Evolutionary conservation across 2,888 invertebrate genomes (phyloP), one percentile per base, ranked within the genome.

Genomic region (Hirtodrosophila histrioides): DNA sequence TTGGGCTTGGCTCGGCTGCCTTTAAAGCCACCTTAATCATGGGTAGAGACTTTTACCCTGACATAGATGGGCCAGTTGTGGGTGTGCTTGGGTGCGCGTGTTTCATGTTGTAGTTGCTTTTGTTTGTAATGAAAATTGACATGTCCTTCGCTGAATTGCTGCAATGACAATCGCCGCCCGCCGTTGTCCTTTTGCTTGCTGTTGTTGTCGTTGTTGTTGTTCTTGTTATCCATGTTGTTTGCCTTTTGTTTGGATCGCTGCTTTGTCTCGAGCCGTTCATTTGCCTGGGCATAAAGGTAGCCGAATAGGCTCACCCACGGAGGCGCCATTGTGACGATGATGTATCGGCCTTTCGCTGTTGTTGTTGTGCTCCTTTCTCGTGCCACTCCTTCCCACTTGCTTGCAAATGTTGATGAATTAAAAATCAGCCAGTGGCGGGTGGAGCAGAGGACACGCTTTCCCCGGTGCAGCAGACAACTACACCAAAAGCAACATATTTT

Each of bases 111-210:
- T 40, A n/a, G 40, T 44, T 41, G 76, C 65, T 72, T 77, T 80
- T 81, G 78, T 80, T 63, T 74, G 75, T 81, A 78, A 78, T 80
- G 78, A 77, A 78, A 80, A 78, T 80, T 78, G 81, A 77, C 78
- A 80, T 77, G 77, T 78, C 78, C 80, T 78, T 79, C 80, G 73
- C 73, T 55, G 76, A 66, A 75, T 75, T 75, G 51, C 49, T 53
- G 48, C 48, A 49, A 43, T 64, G 33, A 17, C 51, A 60, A 43
- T 11, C 53, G 5, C 40, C 4, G 39, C 35, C 58, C 9, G 9
- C 4, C 40, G 27, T n/a, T 33, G 45, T 33, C 31, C 40, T 33
- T 9, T 45, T 11, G 31, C 65, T 54, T 65, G 8, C 7, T 8
- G 31, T 5, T 31, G 3, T 78, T 8, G 31, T 5, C 6, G 3